These are phyloP conservation scores for Strix uralensis DNA, from an alignment of 2,113 vertebrate species.

Conservation along the genomic window DNA sequence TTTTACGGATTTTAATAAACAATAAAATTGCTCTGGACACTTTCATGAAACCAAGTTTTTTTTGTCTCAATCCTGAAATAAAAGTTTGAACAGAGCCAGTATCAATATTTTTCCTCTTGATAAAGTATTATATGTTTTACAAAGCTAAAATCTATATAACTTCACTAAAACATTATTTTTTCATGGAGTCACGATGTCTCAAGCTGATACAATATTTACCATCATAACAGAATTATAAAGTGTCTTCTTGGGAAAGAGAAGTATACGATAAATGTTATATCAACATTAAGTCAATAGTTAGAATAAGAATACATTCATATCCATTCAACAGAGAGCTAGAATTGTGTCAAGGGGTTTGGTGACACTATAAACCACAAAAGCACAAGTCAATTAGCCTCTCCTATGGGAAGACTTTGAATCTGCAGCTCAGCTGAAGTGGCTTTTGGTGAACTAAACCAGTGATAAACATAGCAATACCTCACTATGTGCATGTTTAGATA, in stretches of 20 bases:
- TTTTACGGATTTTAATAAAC: neutral
- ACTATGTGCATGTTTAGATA: neutral
- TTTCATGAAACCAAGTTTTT: neutral
- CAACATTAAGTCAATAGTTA: neutral
- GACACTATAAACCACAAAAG: conserved; percentile 13
- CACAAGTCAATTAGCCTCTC: neutral
- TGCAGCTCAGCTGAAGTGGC: neutral
- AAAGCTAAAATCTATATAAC: neutral
- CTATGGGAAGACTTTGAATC: neutral
- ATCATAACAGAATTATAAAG: neutral
- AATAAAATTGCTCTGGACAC: neutral
- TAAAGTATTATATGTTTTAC: neutral
- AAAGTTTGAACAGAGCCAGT: neutral
- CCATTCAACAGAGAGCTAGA: neutral
- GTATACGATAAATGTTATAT: neutral
- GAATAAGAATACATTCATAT: neutral
- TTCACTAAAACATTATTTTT: neutral
- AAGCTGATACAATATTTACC: neutral
- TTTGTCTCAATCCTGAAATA: neutral
- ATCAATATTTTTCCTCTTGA: neutral
- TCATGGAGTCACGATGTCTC: neutral
- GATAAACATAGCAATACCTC: neutral
- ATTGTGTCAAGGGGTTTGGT: neutral
- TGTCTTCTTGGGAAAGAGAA: neutral
- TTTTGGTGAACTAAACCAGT: neutral